phyloP scores from a whole-genome alignment of 2,888 invertebrate species.

The Stenotaenia linearis region DNA sequence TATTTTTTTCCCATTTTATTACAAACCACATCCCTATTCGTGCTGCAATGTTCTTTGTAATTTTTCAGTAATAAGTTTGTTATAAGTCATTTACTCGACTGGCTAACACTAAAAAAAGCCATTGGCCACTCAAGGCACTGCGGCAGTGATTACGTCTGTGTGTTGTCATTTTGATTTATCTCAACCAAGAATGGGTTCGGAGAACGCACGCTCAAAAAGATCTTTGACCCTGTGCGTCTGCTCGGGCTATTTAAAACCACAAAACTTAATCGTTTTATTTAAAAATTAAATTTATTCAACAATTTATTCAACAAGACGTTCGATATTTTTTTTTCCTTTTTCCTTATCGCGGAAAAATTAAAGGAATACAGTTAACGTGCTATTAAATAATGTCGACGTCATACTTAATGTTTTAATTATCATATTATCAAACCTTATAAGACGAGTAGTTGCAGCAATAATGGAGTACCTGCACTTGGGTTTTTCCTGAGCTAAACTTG shows the following conservation, averaged over 20 bases:
- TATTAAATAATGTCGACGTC: not conserved
- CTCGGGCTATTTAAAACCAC: not conserved
- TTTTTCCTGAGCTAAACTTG: not conserved
- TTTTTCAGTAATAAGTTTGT: conserved; percentile 19
- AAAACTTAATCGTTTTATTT: not conserved
- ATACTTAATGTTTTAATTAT: not conserved
- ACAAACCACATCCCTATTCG: not conserved
- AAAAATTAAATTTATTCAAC: not conserved
- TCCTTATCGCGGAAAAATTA: not conserved
- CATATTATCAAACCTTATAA: not conserved
- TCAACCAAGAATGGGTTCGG: conserved; percentile 5
- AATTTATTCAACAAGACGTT: not conserved
- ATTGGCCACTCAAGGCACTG: conserved; percentile 1
- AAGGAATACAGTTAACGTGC: not conserved
- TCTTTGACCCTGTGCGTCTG: conserved; percentile 1
- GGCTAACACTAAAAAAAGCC: not conserved
- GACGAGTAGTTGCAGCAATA: not conserved
- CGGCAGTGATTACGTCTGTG: not conserved
- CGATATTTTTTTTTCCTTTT: not conserved
- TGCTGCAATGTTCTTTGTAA: not conserved
- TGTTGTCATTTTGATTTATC: conserved; percentile 24
- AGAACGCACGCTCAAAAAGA: not conserved
- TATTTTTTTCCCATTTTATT: not conserved
- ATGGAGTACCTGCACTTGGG: not conserved
- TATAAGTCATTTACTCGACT: not conserved